Percentiles rank a stretch among this genome's conserved stretches.
Conservation (phyloP, 64 coral and sea anemone genomes). For the Actinia tenebrosa region DNA sequence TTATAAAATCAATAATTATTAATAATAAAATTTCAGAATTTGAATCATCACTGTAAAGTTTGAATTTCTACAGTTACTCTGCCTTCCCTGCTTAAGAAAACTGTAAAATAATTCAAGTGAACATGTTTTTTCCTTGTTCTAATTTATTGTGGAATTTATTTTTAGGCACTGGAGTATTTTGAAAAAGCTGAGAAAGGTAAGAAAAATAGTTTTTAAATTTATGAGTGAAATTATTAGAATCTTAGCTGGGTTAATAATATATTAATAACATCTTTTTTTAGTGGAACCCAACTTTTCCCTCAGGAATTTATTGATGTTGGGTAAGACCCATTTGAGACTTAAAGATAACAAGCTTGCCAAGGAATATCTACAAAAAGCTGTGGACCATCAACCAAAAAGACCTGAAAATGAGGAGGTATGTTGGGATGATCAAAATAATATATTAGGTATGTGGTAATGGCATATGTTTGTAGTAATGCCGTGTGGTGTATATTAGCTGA, state of each 20-base stretch:
- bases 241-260: too few relatives aligned
- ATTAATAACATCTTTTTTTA: neutral
- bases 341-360: neutral
- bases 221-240: too few relatives aligned
- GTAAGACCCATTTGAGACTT: constrained; percentile 2
- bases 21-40: too few relatives aligned
- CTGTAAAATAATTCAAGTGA: neutral
- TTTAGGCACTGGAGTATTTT: constrained; percentile 16
- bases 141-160: neutral
- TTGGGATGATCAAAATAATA: too few relatives aligned
- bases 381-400: neutral
- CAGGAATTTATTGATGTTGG: constrained; percentile 8
- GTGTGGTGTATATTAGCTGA: too few relatives aligned
- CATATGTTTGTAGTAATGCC: neutral
- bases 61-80: too few relatives aligned
- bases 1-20: neutral
- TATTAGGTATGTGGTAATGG: neutral
- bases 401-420: constrained; percentile 25
- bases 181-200: constrained; percentile 26
- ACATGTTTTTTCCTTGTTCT: neutral
- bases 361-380: constrained; percentile 13
- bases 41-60: neutral
- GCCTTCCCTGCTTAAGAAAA: too few relatives aligned
- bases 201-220: neutral
- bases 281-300: constrained; percentile 1